Evolutionary conservation across 2,797 vertebrate species (phyloP).

Genomic region (Gymnothorax reevesii): DNA sequence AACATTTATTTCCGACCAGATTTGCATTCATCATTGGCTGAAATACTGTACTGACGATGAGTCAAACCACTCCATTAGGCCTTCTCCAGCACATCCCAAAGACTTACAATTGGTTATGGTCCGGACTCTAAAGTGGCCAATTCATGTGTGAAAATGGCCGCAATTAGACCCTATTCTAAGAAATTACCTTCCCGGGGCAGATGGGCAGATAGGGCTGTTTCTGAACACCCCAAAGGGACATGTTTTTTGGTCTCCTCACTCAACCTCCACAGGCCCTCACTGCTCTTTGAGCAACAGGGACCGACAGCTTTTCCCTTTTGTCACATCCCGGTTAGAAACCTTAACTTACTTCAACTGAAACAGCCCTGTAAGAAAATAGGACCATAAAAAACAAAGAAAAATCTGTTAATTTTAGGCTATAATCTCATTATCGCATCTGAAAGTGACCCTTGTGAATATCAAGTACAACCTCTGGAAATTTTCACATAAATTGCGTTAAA

Average conservation of each 20-base stretch:
- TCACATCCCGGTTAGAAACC: background rate
- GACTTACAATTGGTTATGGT: too few relatives aligned
- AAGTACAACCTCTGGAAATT: constrained; percentile 53
- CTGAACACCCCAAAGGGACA: constrained; percentile 26
- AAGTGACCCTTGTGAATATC: constrained; percentile 58
- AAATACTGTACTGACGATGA: too few relatives aligned
- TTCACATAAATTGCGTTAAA: constrained; percentile 61
- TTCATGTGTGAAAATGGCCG: too few relatives aligned
- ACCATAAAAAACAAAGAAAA: background rate
- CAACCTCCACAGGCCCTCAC: constrained; percentile 36
- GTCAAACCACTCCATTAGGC: too few relatives aligned
- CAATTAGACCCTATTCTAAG: too few relatives aligned
- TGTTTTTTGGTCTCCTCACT: constrained; percentile 24
- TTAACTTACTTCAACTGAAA: background rate
- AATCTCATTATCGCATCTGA: constrained; percentile 43
- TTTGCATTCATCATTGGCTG: too few relatives aligned
- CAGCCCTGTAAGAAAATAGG: background rate
- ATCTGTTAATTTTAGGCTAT: constrained; percentile 47
- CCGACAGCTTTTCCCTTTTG: background rate
- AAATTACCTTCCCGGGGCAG: too few relatives aligned
- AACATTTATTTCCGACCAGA: too few relatives aligned
- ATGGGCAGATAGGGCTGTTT: background rate
- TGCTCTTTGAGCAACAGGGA: constrained; percentile 16
- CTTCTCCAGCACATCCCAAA: too few relatives aligned
- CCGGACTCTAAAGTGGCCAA: too few relatives aligned